Evolutionary conservation across 2,888 invertebrate genomes (phyloP).

Genomic region (Pelosia muscerda): DNA sequence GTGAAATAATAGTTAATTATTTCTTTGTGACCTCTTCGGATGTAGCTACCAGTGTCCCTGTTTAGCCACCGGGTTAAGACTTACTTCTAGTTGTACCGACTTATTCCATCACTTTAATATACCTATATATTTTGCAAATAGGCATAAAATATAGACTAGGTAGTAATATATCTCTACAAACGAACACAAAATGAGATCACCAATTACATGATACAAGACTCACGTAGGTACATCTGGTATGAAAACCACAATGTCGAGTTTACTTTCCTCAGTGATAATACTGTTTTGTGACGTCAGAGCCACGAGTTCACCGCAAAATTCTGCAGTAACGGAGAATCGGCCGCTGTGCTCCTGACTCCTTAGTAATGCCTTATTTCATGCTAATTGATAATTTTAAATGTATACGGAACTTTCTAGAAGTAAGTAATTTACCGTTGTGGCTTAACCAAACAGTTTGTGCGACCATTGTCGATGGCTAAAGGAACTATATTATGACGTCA

Average conservation of each 20-base stretch:
- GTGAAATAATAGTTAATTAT: no score
- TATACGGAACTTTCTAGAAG: constrained; percentile 13
- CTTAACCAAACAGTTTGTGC: background rate
- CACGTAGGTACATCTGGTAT: background rate
- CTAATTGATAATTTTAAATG: background rate
- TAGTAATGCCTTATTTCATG: constrained; percentile 9
- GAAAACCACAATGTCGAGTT: constrained; percentile 2
- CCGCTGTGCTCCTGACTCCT: constrained; percentile 16
- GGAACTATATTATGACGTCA: background rate
- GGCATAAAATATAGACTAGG: background rate
- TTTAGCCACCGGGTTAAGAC: no score
- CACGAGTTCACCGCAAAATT: constrained; percentile 16
- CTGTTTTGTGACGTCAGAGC: constrained; percentile 29
- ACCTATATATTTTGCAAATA: background rate
- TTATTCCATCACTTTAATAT: background rate
- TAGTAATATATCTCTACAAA: background rate
- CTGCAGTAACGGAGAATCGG: constrained; percentile 21
- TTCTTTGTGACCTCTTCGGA: no score
- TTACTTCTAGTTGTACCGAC: no score
- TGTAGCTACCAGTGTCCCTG: no score
- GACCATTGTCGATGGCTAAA: background rate
- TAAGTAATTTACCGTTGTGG: background rate
- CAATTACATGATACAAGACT: background rate
- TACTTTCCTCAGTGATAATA: constrained; percentile 25
- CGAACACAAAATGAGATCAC: constrained; percentile 1